Base-by-base conservation (phyloP, 1,140 invertebrate species). In the Octopus bimaculoides region DNA sequence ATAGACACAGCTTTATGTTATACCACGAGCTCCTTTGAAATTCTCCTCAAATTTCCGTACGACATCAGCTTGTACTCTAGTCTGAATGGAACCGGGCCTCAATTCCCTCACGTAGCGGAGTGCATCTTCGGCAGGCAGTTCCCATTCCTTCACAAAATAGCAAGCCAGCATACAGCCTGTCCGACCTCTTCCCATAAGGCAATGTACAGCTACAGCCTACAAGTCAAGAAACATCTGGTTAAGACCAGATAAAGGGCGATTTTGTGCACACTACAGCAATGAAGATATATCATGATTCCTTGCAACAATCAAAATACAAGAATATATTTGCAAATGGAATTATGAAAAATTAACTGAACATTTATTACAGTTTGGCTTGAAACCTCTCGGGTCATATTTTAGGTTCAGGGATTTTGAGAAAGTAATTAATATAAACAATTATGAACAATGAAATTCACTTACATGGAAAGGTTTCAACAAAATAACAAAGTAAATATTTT, bases 91-190 rank as follows among this genome's bases (percentile, higher is more conserved):
- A 26, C 92, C 92, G n/a, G 93, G 93, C 83, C 93, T 88, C 81
- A 90, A 87, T n/a, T 93, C 87, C 77, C 93, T 89, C 3, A 93
- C 85, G 12, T 92, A 92, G 61, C 90, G 91, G 5, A 94, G 91
- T n/a, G 93, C 93, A 73, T 90, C 85, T 84, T 93, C 92, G 3
- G 93, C 92, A n/a, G 92, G 87, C 89, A 93, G 89, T 71, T 77
- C 52, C 75, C 54, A 54, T 77, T 53, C 75, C 20, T 53, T 77
- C n/a, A 53, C 52, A 53, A 77, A 77, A n/a, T 54, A 54, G 75
- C 75, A 77, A 77, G n/a, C 75, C 53, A 52, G 41, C 41, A 53
- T 52, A 54, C 41, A 53, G 6, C 75, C 52, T 53, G 75, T 53
- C 8, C 52, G 52, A 52, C 52, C 52, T 53, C 20, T 55, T 54